Evolutionary conservation across 2,888 invertebrate species (phyloP), one percentile per base, ranked within the genome.

Genomic region (Pristionchus exspectatus): DNA sequence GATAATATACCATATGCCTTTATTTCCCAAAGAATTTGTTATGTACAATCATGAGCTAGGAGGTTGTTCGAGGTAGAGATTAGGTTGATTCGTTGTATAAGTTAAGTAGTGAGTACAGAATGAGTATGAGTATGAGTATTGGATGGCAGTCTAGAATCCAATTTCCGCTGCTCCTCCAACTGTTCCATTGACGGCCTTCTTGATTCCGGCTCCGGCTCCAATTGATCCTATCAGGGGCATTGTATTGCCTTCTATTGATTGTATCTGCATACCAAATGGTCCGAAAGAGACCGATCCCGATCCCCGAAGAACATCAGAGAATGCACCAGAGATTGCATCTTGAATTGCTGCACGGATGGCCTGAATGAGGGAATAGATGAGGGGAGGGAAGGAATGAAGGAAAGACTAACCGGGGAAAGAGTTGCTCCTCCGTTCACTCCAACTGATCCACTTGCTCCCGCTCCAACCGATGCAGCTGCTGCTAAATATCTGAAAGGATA

Each of bases 11-110:
- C 88, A 33, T 54, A 44, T 88, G 38, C n/a, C 24, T 77, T 77
- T 77, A 88, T 88, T 88, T 88, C 74, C 44, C 38, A 84, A 81
- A 84, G n/a, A 89, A 89, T 90, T 12, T 24, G 56, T n/a, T 66
- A n/a, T 81, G 21, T 74, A 38, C 74, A 74, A 24, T 38, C 44
- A 74, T 74, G 74, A 74, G 63, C 3, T 63, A 24, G 38, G 50
- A 50, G 12, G 44, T 50, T 30, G 16, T 33, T 84, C 56, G 84
- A 84, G 59, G 59, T 84, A 54, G 74, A 74, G 74, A 74, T 74
- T 38, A 54, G 33, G 59, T 84, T 27, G 74, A 74, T 38, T 74
- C 10, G 30, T 69, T 21, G 69, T 30, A 74, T 74, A 18, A 72
- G 24, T 66, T 24, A 24, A 5, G 27, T 72, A 0, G 77, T 77